phyloP scores from a whole-genome alignment of 2,888 invertebrate species.

The Hirtodrosophila cameraria region DNA sequence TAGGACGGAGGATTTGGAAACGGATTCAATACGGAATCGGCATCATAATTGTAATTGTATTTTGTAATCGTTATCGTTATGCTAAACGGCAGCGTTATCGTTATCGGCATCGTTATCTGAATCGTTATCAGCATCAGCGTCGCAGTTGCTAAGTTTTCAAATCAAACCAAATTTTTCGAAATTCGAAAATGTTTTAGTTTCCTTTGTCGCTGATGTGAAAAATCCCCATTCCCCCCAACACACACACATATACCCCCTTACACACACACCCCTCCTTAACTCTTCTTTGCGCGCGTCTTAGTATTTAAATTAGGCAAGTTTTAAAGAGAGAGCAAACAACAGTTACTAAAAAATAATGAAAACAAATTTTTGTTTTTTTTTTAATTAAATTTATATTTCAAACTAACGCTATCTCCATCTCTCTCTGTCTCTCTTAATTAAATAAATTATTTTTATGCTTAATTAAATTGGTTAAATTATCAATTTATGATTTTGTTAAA shows the following conservation, averaged over 20 bases:
- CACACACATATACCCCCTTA: too few species aligned
- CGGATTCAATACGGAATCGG: slow-evolving; percentile 18
- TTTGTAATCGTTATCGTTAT: slow-evolving; percentile 15
- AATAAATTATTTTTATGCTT: slow-evolving; percentile 52
- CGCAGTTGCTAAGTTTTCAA: slow-evolving; percentile 47
- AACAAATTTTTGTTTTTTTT: slow-evolving; percentile 36
- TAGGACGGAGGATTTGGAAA: too few species aligned
- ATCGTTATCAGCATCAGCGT: slow-evolving; percentile 23
- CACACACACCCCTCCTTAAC: too few species aligned
- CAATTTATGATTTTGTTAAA: slow-evolving; percentile 58
- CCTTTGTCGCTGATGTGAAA: slow-evolving; percentile 45
- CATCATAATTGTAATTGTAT: neutral
- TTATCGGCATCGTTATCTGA: slow-evolving; percentile 5
- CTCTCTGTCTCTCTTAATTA: slow-evolving; percentile 40
- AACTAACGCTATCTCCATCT: slow-evolving; percentile 20
- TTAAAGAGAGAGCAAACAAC: slow-evolving; percentile 31
- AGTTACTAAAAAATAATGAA: slow-evolving; percentile 14
- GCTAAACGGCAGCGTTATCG: slow-evolving; percentile 31
- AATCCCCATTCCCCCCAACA: neutral
- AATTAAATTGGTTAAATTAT: slow-evolving; percentile 50
- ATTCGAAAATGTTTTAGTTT: slow-evolving; percentile 56
- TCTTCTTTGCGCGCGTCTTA: slow-evolving; percentile 48
- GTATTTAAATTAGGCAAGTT: slow-evolving; percentile 68
- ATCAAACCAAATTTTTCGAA: slow-evolving; percentile 30
- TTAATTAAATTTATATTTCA: slow-evolving; percentile 4